Conservation (phyloP, 2,113 vertebrate genomes). For the Brevimyrus niger region DNA sequence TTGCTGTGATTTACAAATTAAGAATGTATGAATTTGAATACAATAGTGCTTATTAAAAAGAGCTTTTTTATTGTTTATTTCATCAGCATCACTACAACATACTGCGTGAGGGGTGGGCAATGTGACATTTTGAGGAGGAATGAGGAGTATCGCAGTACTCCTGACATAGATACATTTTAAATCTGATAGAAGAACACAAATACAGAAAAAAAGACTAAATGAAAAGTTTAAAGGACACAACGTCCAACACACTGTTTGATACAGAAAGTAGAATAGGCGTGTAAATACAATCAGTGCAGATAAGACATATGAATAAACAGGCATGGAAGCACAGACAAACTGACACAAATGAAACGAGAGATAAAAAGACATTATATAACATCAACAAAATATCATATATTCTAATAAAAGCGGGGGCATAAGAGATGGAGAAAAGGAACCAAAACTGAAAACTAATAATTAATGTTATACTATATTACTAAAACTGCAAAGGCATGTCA, state of each 20-base stretch:
- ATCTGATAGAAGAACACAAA: background rate
- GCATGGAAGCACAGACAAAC: background rate
- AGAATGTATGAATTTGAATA: background rate
- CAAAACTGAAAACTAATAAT: background rate
- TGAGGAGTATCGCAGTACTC: background rate
- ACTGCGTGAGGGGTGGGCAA: background rate
- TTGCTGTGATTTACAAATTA: background rate
- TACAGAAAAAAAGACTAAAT: background rate
- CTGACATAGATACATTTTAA: no score
- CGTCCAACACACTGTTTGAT: background rate
- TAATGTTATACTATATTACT: background rate
- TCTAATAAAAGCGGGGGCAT: background rate
- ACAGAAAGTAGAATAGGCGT: background rate
- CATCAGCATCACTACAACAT: background rate
- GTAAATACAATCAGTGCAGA: background rate
- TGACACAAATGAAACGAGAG: background rate
- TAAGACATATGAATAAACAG: background rate
- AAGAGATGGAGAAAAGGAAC: background rate
- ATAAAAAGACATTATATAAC: background rate
- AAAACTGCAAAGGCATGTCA: background rate
- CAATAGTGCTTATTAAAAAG: background rate
- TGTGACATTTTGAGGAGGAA: background rate
- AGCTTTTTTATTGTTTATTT: background rate
- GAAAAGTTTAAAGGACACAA: background rate
- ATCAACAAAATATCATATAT: background rate